These are phyloP conservation scores for Noctilio leporinus DNA, from an alignment of 2,113 vertebrate species.

Conservation along the genomic window DNA sequence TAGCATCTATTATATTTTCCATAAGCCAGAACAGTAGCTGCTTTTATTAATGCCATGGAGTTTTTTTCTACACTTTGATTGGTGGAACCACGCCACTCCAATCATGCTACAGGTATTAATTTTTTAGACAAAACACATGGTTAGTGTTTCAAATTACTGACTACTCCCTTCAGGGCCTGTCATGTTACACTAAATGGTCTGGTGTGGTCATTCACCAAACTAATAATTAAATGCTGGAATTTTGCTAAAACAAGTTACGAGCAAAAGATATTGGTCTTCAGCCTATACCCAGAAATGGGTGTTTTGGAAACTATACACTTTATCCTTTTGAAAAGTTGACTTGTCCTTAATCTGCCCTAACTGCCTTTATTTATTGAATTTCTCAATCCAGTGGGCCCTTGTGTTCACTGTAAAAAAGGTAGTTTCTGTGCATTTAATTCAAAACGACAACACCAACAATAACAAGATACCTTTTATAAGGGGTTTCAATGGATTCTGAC, in stretches of 20 bases:
- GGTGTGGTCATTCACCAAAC: constrained; percentile 70
- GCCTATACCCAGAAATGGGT: constrained; percentile 63
- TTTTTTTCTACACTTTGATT: constrained; percentile 36
- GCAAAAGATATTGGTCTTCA: constrained; percentile 62
- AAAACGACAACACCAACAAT: constrained; percentile 9
- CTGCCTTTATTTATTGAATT: constrained; percentile 30
- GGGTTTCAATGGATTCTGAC: constrained; percentile 19
- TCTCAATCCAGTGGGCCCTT: background rate
- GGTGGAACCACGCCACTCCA: constrained; percentile 59
- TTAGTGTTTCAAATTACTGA: constrained; percentile 73
- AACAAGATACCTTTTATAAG: constrained; percentile 17
- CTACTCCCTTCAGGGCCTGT: constrained; percentile 67
- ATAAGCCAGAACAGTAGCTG: constrained; percentile 53
- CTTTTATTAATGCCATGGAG: constrained; percentile 37
- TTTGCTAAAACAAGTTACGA: constrained; percentile 72
- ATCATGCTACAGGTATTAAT: constrained; percentile 65
- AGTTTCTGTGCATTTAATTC: constrained; percentile 25
- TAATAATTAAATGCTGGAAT: constrained; percentile 74
- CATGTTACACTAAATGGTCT: constrained; percentile 65
- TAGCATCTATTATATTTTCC: background rate
- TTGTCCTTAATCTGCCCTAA: constrained; percentile 48
- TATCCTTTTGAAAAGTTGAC: constrained; percentile 51
- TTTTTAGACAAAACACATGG: constrained; percentile 74
- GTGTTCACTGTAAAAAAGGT: background rate
- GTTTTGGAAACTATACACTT: constrained; percentile 66